These are phyloP conservation scores for Hiodon alosoides DNA, from an alignment of 2,113 vertebrate species.

Conservation along the genomic window DNA sequence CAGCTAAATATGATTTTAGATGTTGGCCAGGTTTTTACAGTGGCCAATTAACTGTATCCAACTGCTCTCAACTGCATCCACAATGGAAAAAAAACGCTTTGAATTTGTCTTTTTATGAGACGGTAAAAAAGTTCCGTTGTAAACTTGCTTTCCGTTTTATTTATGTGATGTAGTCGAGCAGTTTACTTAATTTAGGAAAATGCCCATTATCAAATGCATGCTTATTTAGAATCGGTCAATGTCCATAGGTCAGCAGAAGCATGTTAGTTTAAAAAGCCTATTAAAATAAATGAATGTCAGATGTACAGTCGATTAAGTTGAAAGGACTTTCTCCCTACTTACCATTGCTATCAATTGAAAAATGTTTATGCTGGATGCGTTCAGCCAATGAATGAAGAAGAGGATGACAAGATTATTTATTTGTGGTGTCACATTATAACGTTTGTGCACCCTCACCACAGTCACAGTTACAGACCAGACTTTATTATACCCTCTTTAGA, in stretches of 20 bases:
- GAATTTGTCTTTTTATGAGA: too few relatives aligned
- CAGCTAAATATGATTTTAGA: too few relatives aligned
- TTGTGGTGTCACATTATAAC: neutral
- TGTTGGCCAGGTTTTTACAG: too few relatives aligned
- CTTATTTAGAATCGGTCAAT: constrained; percentile 11
- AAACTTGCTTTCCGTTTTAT: too few relatives aligned
- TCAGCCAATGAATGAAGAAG: neutral
- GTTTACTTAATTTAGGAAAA: neutral
- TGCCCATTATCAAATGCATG: neutral
- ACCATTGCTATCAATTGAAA: too few relatives aligned
- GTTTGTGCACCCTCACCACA: too few relatives aligned
- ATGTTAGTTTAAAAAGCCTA: constrained; percentile 7
- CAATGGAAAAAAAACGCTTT: too few relatives aligned
- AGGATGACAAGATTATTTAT: too few relatives aligned
- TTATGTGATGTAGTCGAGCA: neutral
- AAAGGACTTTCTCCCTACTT: neutral
- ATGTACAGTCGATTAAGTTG: neutral
- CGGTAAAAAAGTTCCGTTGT: neutral
- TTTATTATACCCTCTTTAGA: neutral
- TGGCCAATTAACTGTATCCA: too few relatives aligned
- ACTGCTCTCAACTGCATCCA: too few relatives aligned
- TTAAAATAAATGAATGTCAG: constrained; percentile 20
- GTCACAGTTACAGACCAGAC: neutral
- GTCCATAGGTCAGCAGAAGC: neutral
- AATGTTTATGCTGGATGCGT: neutral